Evolutionary conservation across 1,140 invertebrate species (phyloP).

Genomic region (Oedothorax gibbosus): DNA sequence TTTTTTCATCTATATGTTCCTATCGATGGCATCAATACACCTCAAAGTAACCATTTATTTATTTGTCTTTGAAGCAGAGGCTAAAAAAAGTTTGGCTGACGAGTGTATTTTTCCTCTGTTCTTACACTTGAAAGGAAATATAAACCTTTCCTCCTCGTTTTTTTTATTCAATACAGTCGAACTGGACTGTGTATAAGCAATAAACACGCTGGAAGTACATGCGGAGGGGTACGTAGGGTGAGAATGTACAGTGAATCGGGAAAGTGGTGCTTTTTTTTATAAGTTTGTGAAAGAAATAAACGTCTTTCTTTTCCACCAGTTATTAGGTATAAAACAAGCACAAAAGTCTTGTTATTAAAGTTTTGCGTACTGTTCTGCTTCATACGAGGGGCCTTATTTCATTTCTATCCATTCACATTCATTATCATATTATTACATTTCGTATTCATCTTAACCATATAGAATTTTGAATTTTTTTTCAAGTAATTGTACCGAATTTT

Average conservation of each 20-base stretch:
- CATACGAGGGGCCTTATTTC: no score
- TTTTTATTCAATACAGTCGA: slow-evolving; percentile 16
- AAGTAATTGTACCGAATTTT: no score
- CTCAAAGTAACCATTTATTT: slow-evolving; percentile 49
- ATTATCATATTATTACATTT: no score
- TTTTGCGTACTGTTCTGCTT: no score
- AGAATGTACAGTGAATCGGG: slow-evolving; percentile 6
- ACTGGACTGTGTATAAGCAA: background rate
- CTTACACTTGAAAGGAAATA: slow-evolving; percentile 15
- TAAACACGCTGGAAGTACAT: slow-evolving; percentile 5
- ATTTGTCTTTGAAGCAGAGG: slow-evolving; percentile 42
- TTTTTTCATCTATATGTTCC: no score
- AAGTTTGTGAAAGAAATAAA: background rate
- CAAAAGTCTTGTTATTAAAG: no score
- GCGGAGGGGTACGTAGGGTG: slow-evolving; percentile 38
- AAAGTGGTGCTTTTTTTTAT: slow-evolving; percentile 10
- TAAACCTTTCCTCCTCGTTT: background rate
- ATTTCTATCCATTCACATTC: no score
- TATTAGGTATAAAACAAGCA: no score
- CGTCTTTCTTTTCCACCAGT: background rate
- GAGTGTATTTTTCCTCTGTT: slow-evolving; percentile 5
- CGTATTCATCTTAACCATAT: no score
- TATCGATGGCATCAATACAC: slow-evolving; percentile 35
- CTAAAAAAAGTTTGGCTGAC: slow-evolving; percentile 41
- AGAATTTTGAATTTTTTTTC: no score